Conservation (phyloP, 2,113 vertebrate genomes). For the Psettodes erumei region DNA sequence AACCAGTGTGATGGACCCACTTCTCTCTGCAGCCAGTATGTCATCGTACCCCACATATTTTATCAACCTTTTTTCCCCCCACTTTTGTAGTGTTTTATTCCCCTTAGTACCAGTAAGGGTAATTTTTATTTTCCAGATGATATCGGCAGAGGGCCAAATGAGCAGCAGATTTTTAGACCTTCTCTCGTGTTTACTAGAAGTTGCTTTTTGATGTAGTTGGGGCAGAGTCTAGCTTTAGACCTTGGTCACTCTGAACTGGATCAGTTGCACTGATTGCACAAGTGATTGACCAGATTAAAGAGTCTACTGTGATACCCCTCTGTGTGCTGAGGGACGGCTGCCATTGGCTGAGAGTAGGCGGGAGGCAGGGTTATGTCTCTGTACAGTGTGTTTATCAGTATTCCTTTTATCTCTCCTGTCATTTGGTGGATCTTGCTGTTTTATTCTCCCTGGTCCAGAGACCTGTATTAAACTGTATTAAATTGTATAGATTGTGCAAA, state of each 20-base stretch:
- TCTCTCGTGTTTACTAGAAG: conserved; percentile 63
- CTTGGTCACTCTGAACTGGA: conserved; percentile 73
- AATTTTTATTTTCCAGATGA: conserved; percentile 36
- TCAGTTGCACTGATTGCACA: conserved; percentile 80
- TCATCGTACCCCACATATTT: conserved; percentile 26
- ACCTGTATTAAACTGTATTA: conserved; percentile 98
- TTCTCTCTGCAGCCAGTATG: conserved; percentile 16
- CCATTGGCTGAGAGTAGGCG: conserved; percentile 54
- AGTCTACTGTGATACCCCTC: conserved; percentile 71
- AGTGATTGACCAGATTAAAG: conserved; percentile 72
- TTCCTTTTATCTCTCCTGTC: conserved; percentile 83
- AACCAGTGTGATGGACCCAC: not conserved
- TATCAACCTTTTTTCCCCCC: conserved; percentile 9
- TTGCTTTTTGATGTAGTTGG: conserved; percentile 36
- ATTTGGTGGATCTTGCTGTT: conserved; percentile 77
- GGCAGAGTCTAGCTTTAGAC: conserved; percentile 72
- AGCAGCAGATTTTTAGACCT: conserved; percentile 40
- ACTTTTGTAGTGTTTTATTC: conserved; percentile 30
- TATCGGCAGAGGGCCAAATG: conserved; percentile 54
- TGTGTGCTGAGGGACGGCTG: conserved; percentile 47
- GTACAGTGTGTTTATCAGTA: conserved; percentile 96
- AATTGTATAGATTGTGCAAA: conserved; percentile 99
- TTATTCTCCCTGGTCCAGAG: conserved; percentile 86
- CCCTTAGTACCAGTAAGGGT: conserved; percentile 29
- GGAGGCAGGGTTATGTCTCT: conserved; percentile 80